Conservation (phyloP, 1,140 invertebrate species). For the Drosophila hydei region DNA sequence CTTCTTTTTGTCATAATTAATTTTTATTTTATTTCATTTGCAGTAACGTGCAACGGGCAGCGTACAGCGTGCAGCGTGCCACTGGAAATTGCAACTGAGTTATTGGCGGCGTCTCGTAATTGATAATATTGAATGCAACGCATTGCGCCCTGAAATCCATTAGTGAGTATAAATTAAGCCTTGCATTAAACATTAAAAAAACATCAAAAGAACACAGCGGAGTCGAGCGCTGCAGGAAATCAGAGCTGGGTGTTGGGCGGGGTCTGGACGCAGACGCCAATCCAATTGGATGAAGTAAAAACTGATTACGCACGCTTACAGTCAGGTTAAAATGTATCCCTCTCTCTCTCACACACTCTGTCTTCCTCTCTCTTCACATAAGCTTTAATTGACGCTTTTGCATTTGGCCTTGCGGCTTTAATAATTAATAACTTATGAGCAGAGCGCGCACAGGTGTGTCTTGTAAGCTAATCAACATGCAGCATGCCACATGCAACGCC, state of each 20-base stretch:
- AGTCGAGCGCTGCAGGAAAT: background rate
- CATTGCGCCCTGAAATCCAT: constrained; percentile 65
- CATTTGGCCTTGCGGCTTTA: constrained; percentile 75
- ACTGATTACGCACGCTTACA: constrained; percentile 43
- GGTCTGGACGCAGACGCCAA: constrained; percentile 13
- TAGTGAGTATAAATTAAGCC: constrained; percentile 81
- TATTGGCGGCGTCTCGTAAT: constrained; percentile 55
- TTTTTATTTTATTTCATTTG: constrained; percentile 63
- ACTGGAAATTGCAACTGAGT: constrained; percentile 35
- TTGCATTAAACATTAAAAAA: constrained; percentile 75
- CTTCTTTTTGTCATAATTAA: constrained; percentile 72
- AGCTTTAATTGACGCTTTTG: constrained; percentile 76
- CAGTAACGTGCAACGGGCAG: constrained; percentile 9
- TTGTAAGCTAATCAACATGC: constrained; percentile 10
- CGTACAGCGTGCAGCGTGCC: background rate
- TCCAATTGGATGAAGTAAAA: constrained; percentile 53
- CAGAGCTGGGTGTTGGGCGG: background rate
- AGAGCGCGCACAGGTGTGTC: constrained; percentile 22
- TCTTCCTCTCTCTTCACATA: background rate
- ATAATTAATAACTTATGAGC: constrained; percentile 78
- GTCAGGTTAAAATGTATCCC: constrained; percentile 3
- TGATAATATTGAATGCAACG: constrained; percentile 73
- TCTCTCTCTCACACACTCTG: too few species aligned
- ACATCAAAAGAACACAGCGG: constrained; percentile 23
- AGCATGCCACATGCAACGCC: background rate